A percentile compares a stretch with the other conserved stretches of the same genome.
phyloP scores from a whole-genome alignment of 2,888 invertebrate species.

The Aricia artaxerxes region DNA sequence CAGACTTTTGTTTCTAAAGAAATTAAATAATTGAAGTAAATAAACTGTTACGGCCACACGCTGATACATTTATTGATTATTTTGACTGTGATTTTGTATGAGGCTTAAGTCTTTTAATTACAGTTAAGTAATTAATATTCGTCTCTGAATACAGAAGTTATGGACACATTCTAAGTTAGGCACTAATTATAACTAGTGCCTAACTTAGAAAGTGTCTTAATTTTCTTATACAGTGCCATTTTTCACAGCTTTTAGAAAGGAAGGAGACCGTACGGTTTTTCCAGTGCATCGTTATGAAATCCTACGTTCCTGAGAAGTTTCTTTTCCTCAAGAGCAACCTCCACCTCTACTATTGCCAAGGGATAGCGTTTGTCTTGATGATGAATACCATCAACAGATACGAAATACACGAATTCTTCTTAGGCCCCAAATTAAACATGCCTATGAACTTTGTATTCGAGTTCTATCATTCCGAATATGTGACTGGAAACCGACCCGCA shows the following conservation, averaged over 20 bases:
- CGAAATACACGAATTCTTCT: constrained; percentile 61
- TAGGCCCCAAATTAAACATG: constrained; percentile 45
- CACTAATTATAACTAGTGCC: no score
- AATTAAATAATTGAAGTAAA: no score
- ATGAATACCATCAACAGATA: constrained; percentile 49
- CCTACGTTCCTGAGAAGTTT: constrained; percentile 49
- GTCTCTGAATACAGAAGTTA: no score
- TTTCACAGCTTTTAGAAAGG: constrained; percentile 53
- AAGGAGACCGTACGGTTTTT: constrained; percentile 47
- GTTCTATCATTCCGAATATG: constrained; percentile 54
- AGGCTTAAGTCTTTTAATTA: no score
- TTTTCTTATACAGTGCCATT: background rate
- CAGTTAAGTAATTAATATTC: no score
- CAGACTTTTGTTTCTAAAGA: no score
- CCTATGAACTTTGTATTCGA: constrained; percentile 52
- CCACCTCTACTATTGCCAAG: constrained; percentile 65
- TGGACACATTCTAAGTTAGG: no score
- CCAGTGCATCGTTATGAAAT: constrained; percentile 57
- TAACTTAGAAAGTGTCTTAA: no score
- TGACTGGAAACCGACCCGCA: background rate
- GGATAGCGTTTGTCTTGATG: constrained; percentile 47
- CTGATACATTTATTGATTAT: no score
- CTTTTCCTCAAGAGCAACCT: constrained; percentile 52
- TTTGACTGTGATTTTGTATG: no score
- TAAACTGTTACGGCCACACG: no score